Evolutionary conservation across 2,113 vertebrate species (phyloP).

Genomic region (Stegastes partitus): DNA sequence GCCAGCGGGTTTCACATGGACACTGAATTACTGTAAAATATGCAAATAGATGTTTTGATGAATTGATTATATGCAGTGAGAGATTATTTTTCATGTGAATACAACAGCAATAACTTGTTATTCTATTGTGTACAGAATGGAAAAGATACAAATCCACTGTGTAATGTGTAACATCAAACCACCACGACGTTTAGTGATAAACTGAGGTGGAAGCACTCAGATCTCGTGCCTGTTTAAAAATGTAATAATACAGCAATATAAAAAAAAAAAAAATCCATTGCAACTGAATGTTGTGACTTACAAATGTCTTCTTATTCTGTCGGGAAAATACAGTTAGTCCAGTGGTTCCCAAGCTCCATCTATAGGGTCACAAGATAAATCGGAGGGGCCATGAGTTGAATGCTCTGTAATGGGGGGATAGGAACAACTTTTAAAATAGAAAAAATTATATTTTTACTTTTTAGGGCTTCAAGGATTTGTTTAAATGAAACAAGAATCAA

Average conservation of each 20-base stretch:
- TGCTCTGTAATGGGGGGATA: no score
- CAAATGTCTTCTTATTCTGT: neutral
- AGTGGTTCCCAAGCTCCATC: no score
- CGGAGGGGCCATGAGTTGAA: no score
- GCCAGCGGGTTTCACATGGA: neutral
- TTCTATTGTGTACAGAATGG: constrained; percentile 23
- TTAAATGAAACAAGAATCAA: no score
- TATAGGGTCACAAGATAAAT: no score
- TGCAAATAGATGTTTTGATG: constrained; percentile 35
- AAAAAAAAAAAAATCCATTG: neutral
- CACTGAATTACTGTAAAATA: constrained; percentile 34
- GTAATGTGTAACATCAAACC: constrained; percentile 8
- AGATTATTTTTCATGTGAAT: constrained; percentile 15
- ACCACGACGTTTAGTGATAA: neutral
- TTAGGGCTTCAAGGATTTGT: no score
- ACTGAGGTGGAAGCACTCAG: neutral
- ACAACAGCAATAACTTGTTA: constrained; percentile 12
- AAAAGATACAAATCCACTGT: neutral
- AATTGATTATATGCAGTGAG: constrained; percentile 19
- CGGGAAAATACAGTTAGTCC: no score
- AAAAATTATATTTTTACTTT: no score
- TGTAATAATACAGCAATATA: neutral
- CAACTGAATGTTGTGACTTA: neutral
- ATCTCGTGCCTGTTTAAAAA: neutral
- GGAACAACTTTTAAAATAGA: no score